Evolutionary conservation across 2,888 invertebrate species (phyloP), one percentile per base, ranked within the genome.

Genomic region (Drosophila neutralis): DNA sequence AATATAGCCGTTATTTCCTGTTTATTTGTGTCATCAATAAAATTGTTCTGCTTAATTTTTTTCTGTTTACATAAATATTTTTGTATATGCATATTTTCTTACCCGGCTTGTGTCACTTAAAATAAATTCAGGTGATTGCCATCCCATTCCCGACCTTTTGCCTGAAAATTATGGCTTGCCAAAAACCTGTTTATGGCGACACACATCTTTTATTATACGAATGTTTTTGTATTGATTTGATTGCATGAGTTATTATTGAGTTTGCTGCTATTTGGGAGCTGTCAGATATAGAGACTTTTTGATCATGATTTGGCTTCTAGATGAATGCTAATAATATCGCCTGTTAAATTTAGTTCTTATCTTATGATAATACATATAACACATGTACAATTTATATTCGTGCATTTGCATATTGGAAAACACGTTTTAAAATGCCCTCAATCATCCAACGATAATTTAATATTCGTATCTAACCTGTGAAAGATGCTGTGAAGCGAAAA

Each of bases 381-480:
- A 15, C 45, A 15, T 21, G 21, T 21, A 13, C 7, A 21, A 45
- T 21, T 45, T 13, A 24, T 15, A 24, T 45, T 24, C 15, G 8
- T 24, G 45, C 45, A 45, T 45, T 49, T 27, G 18, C 62, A 63
- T 45, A 35, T 56, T 6, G 2, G 21, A n/a, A 21, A 13, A 21
- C 11, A 29, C 10, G 29, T 49, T 31, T n/a, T 4, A 27, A 52
- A 31, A 31, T 40, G 31, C 10, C 13, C 21, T 36, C 45, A 48
- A 67, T 54, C 65, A 65, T 53, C n/a, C 45, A 48, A 36, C 29
- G 31, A 48, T 65, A 38, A 65, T 67, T 48, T 36, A 27, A 38
- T 65, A 31, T 45, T 24, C 15, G 36, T 27, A 24, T 48, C 31
- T 4, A 24, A 48, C 15, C 53, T 53, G 45, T n/a, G 1, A 27